Evolutionary conservation across 2,797 vertebrate species (phyloP), one percentile per base, ranked within the genome.

Genomic region (Apogon hyalosoma): DNA sequence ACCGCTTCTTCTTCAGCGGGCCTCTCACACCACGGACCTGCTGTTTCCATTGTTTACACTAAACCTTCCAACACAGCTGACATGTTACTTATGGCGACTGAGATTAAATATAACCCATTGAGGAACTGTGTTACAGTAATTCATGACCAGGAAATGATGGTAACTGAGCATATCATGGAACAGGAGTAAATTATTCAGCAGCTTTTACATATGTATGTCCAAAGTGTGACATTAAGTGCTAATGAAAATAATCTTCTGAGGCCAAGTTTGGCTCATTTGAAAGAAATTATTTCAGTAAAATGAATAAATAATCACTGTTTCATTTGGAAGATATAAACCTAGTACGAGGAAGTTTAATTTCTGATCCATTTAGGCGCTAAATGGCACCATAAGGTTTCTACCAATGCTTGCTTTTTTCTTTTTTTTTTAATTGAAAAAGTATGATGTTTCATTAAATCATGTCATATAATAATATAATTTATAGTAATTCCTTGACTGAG

Each of bases 11-110:
- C 59, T 64, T 75, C 1, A 3, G 24, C 3, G 31, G 47, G 57
- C 36, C 65, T 71, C 73, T 71, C 53, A 19, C 56, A 48, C 73
- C 64, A 67, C 70, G 52, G 40, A 49, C 58, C 41, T 47, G 51
- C 58, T 39, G 55, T 80, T 84, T 76, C 63, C 75, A 66, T 5
- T 8, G 8, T 75, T 77, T 8, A 50, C n/a, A 40, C 49, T 54
- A 50, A 77, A 70, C 75, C 61, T 47, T 52, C 65, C 11, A 15
- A 73, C 65, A 61, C 49, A 0, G 12, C 54, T 63, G 73, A 82
- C 62, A 60, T 39, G 54, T 38, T 81, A 74, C 75, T 84, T 71
- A 82, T 58, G 53, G 56, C 59, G 69, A 6, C 69, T 75, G 63
- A 8, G 59, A 73, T 76, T 71, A 64, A 70, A 73, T 60, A 58